These are phyloP conservation scores for Triplophysa bombifrons DNA, from an alignment of 2,797 vertebrate genomes.

Conservation along the genomic window DNA sequence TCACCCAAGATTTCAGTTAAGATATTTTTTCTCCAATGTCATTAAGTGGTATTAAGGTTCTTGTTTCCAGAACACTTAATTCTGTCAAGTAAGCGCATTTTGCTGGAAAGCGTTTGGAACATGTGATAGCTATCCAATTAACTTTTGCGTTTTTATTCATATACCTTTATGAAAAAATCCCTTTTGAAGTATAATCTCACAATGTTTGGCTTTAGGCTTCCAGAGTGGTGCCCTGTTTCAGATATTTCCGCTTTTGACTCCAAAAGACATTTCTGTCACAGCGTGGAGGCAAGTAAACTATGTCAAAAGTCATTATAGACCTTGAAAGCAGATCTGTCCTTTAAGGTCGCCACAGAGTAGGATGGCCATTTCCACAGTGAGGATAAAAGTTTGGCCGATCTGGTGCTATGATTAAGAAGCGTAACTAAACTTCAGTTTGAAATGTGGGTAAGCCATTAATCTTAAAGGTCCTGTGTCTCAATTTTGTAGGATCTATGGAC, in stretches of 20 bases:
- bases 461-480: too few species aligned
- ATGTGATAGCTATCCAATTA: conserved; percentile 11
- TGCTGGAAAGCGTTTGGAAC: conserved; percentile 7
- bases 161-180: conserved; percentile 55
- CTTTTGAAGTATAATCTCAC: conserved; percentile 57
- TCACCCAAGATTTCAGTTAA: conserved; percentile 35
- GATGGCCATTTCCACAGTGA: conserved; percentile 57
- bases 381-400: conserved; percentile 32
- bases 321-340: conserved; percentile 63
- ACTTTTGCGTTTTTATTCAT: conserved; percentile 40
- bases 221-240: conserved; percentile 59
- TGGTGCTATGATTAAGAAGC: conserved; percentile 27
- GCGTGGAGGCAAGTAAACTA: conserved; percentile 63
- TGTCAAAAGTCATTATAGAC: conserved; percentile 63
- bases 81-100: conserved; percentile 16
- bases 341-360: conserved; percentile 57
- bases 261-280: conserved; percentile 64
- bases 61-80: conserved; percentile 18
- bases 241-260: conserved; percentile 61
- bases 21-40: not conserved
- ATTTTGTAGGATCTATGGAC: too few species aligned
- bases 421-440: not conserved
- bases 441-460: not conserved
- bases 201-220: conserved; percentile 54
- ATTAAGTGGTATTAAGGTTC: conserved; percentile 16